These are phyloP conservation scores for Bursaphelenchus okinawaensis DNA, from an alignment of 2,888 invertebrate species.

Conservation along the genomic window DNA sequence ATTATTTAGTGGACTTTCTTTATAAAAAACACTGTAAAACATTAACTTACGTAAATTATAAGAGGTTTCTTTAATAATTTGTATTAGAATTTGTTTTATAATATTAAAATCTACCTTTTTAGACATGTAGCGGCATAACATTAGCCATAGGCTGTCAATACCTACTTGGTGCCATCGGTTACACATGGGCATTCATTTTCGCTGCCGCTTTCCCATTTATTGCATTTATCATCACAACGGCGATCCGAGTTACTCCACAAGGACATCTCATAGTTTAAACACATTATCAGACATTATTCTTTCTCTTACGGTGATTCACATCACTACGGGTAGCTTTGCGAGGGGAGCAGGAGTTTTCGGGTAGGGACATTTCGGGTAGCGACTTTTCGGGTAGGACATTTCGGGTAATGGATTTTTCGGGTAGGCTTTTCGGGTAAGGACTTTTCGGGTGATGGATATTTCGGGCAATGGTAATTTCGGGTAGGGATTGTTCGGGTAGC, in stretches of 20 bases:
- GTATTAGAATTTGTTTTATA: slow-evolving; percentile 2
- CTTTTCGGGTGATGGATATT: too few species aligned
- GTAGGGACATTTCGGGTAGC: too few species aligned
- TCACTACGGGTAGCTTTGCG: too few species aligned
- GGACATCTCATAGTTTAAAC: slow-evolving; percentile 31
- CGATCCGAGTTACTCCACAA: slow-evolving; percentile 46
- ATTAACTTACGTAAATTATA: slow-evolving; percentile 1
- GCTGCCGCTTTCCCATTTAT: slow-evolving; percentile 51
- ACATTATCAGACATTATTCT: background rate
- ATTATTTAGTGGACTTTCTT: background rate
- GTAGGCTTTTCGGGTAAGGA: too few species aligned
- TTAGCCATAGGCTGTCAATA: slow-evolving; percentile 46
- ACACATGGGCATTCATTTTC: slow-evolving; percentile 49
- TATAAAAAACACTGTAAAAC: background rate
- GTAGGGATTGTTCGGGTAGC: too few species aligned
- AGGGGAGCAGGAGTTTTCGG: too few species aligned
- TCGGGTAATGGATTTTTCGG: too few species aligned
- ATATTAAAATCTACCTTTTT: slow-evolving; percentile 7
- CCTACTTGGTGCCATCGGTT: slow-evolving; percentile 44
- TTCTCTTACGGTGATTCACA: too few species aligned
- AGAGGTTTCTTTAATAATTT: too few species aligned
- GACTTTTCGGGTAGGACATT: too few species aligned
- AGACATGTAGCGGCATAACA: slow-evolving; percentile 47
- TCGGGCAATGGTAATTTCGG: too few species aligned
- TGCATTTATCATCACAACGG: slow-evolving; percentile 47